phyloP scores from a whole-genome alignment of 2,797 vertebrate genomes.

The Lagocephalus sceleratus region DNA sequence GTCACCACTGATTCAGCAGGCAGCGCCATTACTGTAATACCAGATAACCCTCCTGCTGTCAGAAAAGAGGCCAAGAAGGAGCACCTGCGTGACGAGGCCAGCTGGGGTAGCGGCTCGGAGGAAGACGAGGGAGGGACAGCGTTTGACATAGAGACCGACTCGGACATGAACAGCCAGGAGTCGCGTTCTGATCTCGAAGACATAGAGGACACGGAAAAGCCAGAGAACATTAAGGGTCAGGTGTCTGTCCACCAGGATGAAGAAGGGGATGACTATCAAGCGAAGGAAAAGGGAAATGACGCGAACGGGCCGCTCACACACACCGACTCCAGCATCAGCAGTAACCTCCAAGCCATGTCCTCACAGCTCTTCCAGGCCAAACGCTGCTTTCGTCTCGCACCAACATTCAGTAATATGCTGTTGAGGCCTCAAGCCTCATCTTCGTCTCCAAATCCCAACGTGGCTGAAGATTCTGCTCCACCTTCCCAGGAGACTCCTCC shows the following conservation, averaged over 20 bases:
- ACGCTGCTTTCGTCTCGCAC: slow-evolving; percentile 93
- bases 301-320: slow-evolving; percentile 78
- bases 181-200: slow-evolving; percentile 96
- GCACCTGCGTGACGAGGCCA: slow-evolving; percentile 70
- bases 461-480: slow-evolving; percentile 43
- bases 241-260: slow-evolving; percentile 30
- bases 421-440: slow-evolving; percentile 73
- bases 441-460: slow-evolving; percentile 35
- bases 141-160: slow-evolving; percentile 94
- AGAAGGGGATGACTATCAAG: slow-evolving; percentile 38
- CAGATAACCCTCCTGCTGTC: slow-evolving; percentile 31
- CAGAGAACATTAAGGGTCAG: slow-evolving; percentile 36
- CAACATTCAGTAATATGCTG: slow-evolving; percentile 93
- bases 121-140: slow-evolving; percentile 87
- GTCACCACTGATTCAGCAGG: slow-evolving; percentile 17
- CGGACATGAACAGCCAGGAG: slow-evolving; percentile 98
- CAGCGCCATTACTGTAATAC: not conserved
- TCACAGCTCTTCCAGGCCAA: slow-evolving; percentile 95
- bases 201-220: slow-evolving; percentile 83
- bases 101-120: slow-evolving; percentile 86
- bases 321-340: slow-evolving; percentile 89
- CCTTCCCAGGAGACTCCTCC: slow-evolving; percentile 60
- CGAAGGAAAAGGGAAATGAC: slow-evolving; percentile 50
- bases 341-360: slow-evolving; percentile 97
- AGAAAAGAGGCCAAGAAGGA: slow-evolving; percentile 70